These are phyloP conservation scores for Drosophila lacteicornis DNA, from an alignment of 1,140 invertebrate genomes.

Conservation along the genomic window DNA sequence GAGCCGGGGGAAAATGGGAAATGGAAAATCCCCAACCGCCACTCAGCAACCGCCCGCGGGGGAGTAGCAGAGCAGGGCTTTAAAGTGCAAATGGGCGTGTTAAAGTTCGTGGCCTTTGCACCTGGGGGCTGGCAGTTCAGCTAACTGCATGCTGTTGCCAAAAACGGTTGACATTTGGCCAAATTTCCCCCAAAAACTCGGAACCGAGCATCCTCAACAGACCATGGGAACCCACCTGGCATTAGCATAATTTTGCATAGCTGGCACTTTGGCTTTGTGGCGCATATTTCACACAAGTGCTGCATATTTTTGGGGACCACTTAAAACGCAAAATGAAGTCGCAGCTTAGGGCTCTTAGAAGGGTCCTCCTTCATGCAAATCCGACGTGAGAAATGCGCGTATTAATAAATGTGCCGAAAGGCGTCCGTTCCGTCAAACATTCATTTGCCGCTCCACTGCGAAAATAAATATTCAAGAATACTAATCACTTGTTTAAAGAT, in stretches of 20 bases:
- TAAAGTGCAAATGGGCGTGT: conserved; percentile 69
- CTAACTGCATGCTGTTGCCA: conserved; percentile 62
- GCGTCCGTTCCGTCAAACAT: conserved; percentile 17
- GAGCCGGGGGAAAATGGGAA: conserved; percentile 15
- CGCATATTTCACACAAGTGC: conserved; percentile 76
- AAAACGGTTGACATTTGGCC: conserved; percentile 59
- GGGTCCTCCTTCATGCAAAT: conserved; percentile 48
- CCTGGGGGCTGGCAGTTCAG: conserved; percentile 42
- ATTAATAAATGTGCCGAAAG: conserved; percentile 68
- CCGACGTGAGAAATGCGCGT: conserved; percentile 64
- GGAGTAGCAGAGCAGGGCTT: conserved; percentile 34
- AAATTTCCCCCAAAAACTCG: conserved; percentile 16
- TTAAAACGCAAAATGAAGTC: conserved; percentile 81
- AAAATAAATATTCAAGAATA: not conserved
- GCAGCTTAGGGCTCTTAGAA: conserved; percentile 21
- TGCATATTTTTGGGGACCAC: conserved; percentile 70
- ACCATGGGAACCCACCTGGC: conserved; percentile 47
- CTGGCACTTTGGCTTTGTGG: conserved; percentile 56
- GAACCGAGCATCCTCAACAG: conserved; percentile 5
- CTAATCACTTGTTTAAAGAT: not conserved
- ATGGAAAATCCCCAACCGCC: not conserved
- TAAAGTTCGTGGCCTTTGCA: conserved; percentile 70
- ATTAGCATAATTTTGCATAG: conserved; percentile 83
- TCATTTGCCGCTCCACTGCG: not conserved
- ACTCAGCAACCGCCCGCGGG: too few species aligned